Evolutionary conservation across 2,888 invertebrate genomes (phyloP), one percentile per base, ranked within the genome.

Genomic region (Noctua janthina): DNA sequence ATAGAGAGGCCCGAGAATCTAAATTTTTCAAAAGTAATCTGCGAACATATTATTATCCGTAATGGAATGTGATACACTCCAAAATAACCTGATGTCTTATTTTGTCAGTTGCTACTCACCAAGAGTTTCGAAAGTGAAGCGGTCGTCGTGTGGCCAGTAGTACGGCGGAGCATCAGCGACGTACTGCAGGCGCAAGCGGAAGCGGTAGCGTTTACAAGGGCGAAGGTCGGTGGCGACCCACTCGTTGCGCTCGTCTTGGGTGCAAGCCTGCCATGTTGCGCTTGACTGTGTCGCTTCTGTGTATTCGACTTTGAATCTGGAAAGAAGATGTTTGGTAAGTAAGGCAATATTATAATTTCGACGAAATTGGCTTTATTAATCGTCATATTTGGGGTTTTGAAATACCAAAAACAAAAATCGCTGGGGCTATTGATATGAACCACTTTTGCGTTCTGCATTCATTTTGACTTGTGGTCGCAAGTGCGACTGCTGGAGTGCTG

Each of bases 141-240:
- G 96, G 23, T 97, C 97, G 88, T 98, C 98, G 10, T 96, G 93
- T 0, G 98, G 98, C 98, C 98, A 99, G 79, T 97, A 93, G 91
- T 98, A 98, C 0, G 97, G 95, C 20, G 97, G 96, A 0, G 97
- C 95, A 86, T 97, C 94, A 71, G 96, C 94, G n/a, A 97, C 97
- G 93, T 99, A 99, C 79, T 96, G 97, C 89, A 98, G 91, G 76
- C 95, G 95, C 23, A 99, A 94, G 67, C 98, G 97, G 94, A 99
- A 98, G 85, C 98, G 98, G 92, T 99, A 99, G 80, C 97, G 97
- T 0, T 98, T 98, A 91, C 98, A 98, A 0, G 99, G 98, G 78
- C 97, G 97, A 71, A 99, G 95, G 35, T 97, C 92, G 20, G 86
- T 91, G 1, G 97, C 96, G 2, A 86, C 79, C 95, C 96, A 97